Evolutionary conservation across 64 coral and sea anemone species (phyloP).

Genomic region (Actinia tenebrosa): DNA sequence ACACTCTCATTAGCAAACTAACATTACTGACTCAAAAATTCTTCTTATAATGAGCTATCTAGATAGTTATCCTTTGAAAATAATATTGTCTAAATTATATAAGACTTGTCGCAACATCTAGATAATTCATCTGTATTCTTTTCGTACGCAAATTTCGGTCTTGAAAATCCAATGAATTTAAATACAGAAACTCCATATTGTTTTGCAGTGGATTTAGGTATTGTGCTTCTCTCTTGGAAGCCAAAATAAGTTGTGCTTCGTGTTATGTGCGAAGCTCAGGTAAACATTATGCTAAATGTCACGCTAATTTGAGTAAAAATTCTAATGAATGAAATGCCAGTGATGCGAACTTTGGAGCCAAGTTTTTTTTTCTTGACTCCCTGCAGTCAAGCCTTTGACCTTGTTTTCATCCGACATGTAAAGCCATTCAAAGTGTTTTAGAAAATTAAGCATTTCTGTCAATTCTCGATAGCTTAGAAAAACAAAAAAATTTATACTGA

Average conservation of each 20-base stretch:
- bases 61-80: background rate
- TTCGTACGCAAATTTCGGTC: background rate
- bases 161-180: background rate
- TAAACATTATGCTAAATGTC: background rate
- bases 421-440: background rate
- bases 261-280: background rate
- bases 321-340: background rate
- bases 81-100: background rate
- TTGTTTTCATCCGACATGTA: background rate
- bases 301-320: background rate
- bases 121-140: background rate
- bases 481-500: background rate
- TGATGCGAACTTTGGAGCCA: background rate
- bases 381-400: background rate
- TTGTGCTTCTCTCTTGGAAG: background rate
- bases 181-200: background rate
- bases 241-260: background rate
- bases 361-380: background rate
- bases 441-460: background rate
- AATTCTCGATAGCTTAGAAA: background rate
- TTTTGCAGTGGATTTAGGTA: background rate
- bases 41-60: background rate
- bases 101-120: background rate
- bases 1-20: background rate
- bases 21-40: too few relatives aligned